Evolutionary conservation across 2,113 vertebrate genomes (phyloP), one percentile per base, ranked within the genome.

Genomic region (Datnioides undecimradiatus): DNA sequence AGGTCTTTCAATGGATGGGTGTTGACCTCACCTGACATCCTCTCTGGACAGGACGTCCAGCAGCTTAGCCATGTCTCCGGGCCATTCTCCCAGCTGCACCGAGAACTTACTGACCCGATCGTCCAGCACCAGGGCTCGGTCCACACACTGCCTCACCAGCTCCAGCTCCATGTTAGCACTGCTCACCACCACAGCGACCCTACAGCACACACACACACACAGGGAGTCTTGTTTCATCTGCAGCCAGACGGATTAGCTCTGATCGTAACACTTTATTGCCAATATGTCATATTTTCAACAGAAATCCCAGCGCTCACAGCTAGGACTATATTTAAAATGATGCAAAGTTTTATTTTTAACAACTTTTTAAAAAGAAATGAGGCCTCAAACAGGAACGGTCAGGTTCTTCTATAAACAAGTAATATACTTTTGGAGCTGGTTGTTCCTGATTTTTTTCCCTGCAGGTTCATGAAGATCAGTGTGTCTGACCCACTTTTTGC

Each of bases 81-180:
- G 95, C 82, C 92, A 91, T 70, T 97, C 95, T 1, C 93, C 88
- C 73, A 97, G 54, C 81, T 95, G 91, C 33, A 97, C 92, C 0
- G 94, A 94, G 85, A 98, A 97, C 80, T 95, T 96, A 79, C 94
- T 95, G 72, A 97, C 93, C 62, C 95, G 93, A 52, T 92, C 91
- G 5, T 97, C 97, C 17, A 97, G 88, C 64, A 95, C 93, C 88
- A 97, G 90, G 25, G 96, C 96, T 19, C 93, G 94, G 73, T 96
- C 95, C 80, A 97, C 83, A 78, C 96, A 97, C 73, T 96, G 94
- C 6, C 95, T 93, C 80, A 96, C 78, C 82, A 97, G 83, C 76
- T 94, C 91, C 52, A 96, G 74, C 34, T 97, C 96, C 94, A 97
- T 89, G 87, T 97, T 97, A 21, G 95, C 96, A 41, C 96, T 97